Percentiles rank a stretch among this genome's conserved stretches.
phyloP scores from a whole-genome alignment of 2,888 invertebrate genomes.

The Xestia sexstrigata region DNA sequence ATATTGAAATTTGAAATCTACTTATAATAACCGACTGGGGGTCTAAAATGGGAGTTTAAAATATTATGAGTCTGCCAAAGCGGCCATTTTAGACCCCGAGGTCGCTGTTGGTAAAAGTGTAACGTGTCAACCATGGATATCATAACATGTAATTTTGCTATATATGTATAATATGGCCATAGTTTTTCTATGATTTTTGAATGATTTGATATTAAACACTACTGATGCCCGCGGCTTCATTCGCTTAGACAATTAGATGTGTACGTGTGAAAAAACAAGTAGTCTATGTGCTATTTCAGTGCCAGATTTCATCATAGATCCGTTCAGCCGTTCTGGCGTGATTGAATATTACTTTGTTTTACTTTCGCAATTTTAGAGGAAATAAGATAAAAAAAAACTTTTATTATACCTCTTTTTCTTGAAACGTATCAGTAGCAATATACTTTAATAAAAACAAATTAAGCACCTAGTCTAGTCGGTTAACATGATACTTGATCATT shows the following conservation, averaged over 20 bases:
- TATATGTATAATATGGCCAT: neutral
- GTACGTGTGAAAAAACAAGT: neutral
- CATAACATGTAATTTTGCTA: neutral
- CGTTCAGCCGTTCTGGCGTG: neutral
- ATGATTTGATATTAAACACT: neutral
- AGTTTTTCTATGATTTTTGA: neutral
- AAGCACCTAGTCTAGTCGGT: no score
- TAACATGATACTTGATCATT: neutral
- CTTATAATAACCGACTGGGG: no score
- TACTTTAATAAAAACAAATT: neutral
- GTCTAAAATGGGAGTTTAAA: no score
- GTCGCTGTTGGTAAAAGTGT: no score
- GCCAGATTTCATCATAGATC: neutral
- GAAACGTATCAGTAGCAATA: constrained; percentile 4
- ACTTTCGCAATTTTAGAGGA: neutral
- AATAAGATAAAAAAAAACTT: neutral
- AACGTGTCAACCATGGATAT: no score
- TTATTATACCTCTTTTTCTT: neutral
- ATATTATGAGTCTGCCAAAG: no score
- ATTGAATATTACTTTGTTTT: neutral
- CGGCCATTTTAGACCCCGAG: no score
- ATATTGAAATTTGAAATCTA: neutral
- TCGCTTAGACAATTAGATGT: neutral
- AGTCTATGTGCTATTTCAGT: neutral
- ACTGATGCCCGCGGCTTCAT: neutral